Evolutionary conservation across 1,140 invertebrate genomes (phyloP), one percentile per base, ranked within the genome.

Genomic region (Nasonia giraulti): DNA sequence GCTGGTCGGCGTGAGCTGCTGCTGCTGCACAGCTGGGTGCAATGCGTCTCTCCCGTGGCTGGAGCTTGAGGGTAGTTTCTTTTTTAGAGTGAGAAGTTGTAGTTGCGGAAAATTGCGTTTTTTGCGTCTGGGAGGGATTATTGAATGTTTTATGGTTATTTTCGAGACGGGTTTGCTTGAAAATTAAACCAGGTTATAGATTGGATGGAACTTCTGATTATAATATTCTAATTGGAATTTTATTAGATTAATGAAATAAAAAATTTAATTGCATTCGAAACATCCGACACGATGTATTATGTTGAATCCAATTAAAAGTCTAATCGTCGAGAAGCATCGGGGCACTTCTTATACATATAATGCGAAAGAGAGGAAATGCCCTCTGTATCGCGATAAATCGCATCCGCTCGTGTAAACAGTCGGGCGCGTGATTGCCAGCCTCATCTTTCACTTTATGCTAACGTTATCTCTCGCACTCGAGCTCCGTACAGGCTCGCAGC

Each of bases 371-470:
- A 62, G 6, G 14, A 62, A 62, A n/a, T 62, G 55, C 20, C 6
- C 17, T 62, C 17, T 62, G 55, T 62, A 75, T 50, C 27, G 47
- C 31, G 80, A 82, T 82, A 75, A 82, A 82, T 62, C 27, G 50
- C 20, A 75, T 81, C 23, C 14, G 23, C 23, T 37, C n/a, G 68
- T 69, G 55, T 80, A 80, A 80, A 80, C 66, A 80, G 37, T 5
- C 37, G 37, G 20, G 14, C 20, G 55, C 55, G n/a, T 69, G 62
- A 69, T 80, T 50, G n/a, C 66, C 20, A 40, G 40, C 69, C 66
- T 47, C 68, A 81, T 73, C 66, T 81, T 81, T 81, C 80, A 73
- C 68, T 73, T 73, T 81, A 69, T 50, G n/a, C 75, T 11, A 44
- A 37, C 31, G 73, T 44, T 75, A 75, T 75, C 75, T 75, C 37